Evolutionary conservation across 2,888 invertebrate species (phyloP), one percentile per base, ranked within the genome.

Genomic region (Hololepta plana): DNA sequence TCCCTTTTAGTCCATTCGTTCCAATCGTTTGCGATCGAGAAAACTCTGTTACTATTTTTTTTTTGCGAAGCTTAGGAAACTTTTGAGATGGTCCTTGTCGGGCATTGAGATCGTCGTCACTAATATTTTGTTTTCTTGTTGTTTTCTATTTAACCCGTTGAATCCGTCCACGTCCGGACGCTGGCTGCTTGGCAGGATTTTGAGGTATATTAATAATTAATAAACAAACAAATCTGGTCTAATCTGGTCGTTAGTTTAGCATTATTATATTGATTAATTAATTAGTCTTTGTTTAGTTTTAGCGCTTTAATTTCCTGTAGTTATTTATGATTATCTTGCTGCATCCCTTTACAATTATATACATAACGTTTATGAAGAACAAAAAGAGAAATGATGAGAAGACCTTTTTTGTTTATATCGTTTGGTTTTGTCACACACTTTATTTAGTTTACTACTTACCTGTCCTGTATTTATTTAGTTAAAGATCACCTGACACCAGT

Each of bases 51-150:
- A 24, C n/a, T n/a, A n/a, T n/a, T n/a, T n/a, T n/a, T n/a, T n/a
- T n/a, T n/a, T 28, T 24, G 38, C 41, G 50, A 52, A 57, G 64
- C 62, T 66, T 72, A 72, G 79, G 77, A 76, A n/a, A 75, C 77
- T 80, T 80, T 80, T 80, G 81, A 81, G 80, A 80, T 81, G 81
- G 80, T 81, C 80, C 80, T 79, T 75, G 74, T 48, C 41, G 46
- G 45, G 39, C 39, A 42, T 59, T 40, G 40, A 42, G 43, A 45
- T 38, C 41, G 9, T 15, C 38, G 41, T 57, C 57, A 67, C 67
- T 68, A 68, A 68, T 67, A 52, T 62, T 60, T 59, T 64, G 49
- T 67, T 66, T 45, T 62, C 62, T 25, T 30, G 23, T 23, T 27
- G 26, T 30, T 30, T 64, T 68, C 63, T 46, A 43, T 48, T 50